Conservation (phyloP, 2,113 vertebrate species). For the Mesoclemmys tuberculata region DNA sequence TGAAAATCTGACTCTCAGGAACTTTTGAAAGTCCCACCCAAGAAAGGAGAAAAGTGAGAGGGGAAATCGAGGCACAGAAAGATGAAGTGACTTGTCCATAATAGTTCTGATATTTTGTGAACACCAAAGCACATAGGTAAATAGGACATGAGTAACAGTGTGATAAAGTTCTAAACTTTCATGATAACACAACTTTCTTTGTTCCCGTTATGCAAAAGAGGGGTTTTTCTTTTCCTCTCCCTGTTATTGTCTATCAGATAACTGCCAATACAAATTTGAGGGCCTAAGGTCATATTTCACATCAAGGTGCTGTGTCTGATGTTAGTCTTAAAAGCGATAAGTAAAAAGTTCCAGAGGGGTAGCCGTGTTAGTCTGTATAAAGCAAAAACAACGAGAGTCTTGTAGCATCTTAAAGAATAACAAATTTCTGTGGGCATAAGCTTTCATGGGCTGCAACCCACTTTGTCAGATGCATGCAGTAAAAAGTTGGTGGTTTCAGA, state of each 20-base stretch:
- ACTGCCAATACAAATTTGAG: neutral
- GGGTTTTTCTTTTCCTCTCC: neutral
- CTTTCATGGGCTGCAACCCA: too few species aligned
- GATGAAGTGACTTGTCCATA: neutral
- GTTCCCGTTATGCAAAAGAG: neutral
- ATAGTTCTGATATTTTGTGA: slow-evolving; percentile 23
- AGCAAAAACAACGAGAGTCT: too few species aligned
- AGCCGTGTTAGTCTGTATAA: too few species aligned
- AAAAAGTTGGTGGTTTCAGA: neutral
- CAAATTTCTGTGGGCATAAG: too few species aligned
- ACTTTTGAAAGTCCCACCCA: neutral
- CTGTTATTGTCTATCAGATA: neutral
- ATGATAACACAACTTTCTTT: slow-evolving; percentile 2
- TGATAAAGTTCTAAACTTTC: slow-evolving; percentile 44
- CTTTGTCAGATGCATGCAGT: too few species aligned
- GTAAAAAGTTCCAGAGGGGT: too few species aligned
- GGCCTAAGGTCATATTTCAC: neutral
- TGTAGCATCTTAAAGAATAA: too few species aligned
- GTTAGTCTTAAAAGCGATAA: neutral
- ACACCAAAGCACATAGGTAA: slow-evolving; percentile 24
- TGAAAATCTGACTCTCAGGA: neutral
- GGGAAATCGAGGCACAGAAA: neutral
- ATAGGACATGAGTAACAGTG: neutral
- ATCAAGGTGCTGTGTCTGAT: neutral
- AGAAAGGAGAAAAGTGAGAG: neutral